These are phyloP conservation scores for Parus major DNA, from an alignment of 2,113 vertebrate genomes.

Conservation along the genomic window DNA sequence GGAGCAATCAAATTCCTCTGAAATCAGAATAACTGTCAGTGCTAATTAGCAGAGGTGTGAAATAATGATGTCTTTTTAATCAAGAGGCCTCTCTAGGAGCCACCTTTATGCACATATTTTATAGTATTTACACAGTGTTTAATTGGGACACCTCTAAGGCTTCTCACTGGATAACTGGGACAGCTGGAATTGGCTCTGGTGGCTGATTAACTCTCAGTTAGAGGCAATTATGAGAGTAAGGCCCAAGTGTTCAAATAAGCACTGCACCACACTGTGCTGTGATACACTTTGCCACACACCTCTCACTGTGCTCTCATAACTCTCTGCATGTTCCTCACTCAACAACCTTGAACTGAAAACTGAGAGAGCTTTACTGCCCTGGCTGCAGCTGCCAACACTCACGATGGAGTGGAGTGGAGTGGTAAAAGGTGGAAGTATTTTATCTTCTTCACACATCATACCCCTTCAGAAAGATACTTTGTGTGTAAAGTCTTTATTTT, in stretches of 20 bases:
- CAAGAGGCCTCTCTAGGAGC: constrained; percentile 40
- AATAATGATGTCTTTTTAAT: constrained; percentile 55
- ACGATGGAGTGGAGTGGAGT: not conserved
- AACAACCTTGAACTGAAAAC: accelerated
- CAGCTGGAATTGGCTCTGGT: not conserved
- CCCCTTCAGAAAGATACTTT: not conserved
- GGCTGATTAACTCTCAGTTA: constrained; percentile 25
- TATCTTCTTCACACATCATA: not conserved
- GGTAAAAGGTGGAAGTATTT: not conserved
- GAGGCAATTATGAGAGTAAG: constrained; percentile 16
- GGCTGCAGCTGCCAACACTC: not conserved
- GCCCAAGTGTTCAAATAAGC: not conserved
- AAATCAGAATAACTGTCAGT: not conserved
- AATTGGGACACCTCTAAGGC: constrained; percentile 20
- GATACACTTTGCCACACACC: not conserved
- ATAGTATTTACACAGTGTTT: constrained; percentile 9
- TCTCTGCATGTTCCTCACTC: accelerated
- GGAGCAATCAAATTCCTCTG: constrained; percentile 13
- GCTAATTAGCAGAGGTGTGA: constrained; percentile 36
- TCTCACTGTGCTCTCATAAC: not conserved
- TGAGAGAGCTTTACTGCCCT: not conserved
- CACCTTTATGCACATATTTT: not conserved
- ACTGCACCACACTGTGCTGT: not conserved
- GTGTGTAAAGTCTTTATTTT: not conserved
- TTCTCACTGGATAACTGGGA: not conserved